Conservation (phyloP, 1,140 invertebrate species). For the Neodiprion virginianus region DNA sequence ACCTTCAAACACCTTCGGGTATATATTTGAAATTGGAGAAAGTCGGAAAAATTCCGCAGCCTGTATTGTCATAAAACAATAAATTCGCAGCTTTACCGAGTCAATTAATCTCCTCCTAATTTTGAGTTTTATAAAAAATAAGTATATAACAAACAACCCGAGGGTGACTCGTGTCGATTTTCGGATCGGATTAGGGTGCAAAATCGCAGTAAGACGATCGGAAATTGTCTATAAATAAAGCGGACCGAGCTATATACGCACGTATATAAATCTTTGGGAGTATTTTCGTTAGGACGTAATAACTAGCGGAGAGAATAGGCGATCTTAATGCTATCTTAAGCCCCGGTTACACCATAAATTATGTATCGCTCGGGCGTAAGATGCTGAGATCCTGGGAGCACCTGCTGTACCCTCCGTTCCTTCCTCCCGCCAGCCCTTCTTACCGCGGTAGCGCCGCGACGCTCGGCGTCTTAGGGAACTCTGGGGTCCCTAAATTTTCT, state of each 20-base stretch:
- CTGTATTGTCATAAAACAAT: no score
- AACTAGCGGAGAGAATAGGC: slow-evolving; percentile 49
- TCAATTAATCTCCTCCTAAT: no score
- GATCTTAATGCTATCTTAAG: slow-evolving; percentile 63
- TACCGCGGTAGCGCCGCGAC: slow-evolving; percentile 9
- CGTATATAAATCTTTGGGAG: background rate
- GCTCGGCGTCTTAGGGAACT: slow-evolving; percentile 15
- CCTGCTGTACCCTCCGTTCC: slow-evolving; percentile 55
- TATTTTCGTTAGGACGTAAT: slow-evolving; percentile 34
- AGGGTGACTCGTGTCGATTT: no score
- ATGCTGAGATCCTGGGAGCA: slow-evolving; percentile 60
- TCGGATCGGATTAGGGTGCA: no score
- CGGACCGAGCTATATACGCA: background rate
- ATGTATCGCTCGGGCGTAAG: slow-evolving; percentile 62
- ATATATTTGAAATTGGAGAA: no score
- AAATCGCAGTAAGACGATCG: background rate
- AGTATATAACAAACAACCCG: no score
- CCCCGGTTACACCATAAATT: slow-evolving; percentile 61
- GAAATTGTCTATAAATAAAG: background rate
- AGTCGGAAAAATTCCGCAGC: no score
- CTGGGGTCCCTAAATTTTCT: slow-evolving; percentile 54
- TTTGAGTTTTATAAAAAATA: no score
- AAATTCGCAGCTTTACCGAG: no score
- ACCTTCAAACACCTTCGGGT: no score
- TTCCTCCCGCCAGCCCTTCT: slow-evolving; percentile 6